Evolutionary conservation across 2,113 vertebrate species (phyloP).

Genomic region (Callaeas wilsoni): DNA sequence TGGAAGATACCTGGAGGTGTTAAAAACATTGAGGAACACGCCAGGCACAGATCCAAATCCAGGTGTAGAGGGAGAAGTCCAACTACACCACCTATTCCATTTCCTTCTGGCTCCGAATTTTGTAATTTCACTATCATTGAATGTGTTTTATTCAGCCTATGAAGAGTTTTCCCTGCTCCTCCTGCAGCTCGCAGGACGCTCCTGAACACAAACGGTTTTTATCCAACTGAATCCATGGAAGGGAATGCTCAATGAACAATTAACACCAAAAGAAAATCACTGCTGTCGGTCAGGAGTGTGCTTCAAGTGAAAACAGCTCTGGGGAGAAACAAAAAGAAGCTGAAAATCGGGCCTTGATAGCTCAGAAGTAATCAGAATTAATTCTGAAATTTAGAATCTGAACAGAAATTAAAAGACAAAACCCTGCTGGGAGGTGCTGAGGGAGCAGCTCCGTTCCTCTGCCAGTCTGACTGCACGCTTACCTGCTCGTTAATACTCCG

Average conservation of each 20-base stretch:
- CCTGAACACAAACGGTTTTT: background rate
- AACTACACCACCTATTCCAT: background rate
- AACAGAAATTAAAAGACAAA: background rate
- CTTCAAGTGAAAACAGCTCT: background rate
- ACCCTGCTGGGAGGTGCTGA: too few species aligned
- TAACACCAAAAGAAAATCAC: background rate
- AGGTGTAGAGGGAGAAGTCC: background rate
- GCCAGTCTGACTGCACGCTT: background rate
- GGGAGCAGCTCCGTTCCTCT: background rate
- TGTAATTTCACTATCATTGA: background rate
- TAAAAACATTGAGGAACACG: rapidly evolving
- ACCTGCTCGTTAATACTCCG: background rate
- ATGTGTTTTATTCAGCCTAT: background rate
- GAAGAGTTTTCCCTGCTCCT: background rate
- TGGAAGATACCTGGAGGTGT: background rate
- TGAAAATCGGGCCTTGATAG: background rate
- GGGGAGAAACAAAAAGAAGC: background rate
- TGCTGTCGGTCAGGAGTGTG: background rate
- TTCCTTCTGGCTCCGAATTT: background rate
- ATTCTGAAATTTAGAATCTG: background rate
- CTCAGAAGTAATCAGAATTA: rapidly evolving
- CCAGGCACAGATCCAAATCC: background rate
- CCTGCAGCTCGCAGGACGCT: background rate
- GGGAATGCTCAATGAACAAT: background rate
- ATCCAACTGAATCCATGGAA: background rate